Percentiles rank a stretch among this genome's conserved stretches.
Evolutionary conservation across 1,140 invertebrate genomes (phyloP).

Genomic region (Ceratina japonica): DNA sequence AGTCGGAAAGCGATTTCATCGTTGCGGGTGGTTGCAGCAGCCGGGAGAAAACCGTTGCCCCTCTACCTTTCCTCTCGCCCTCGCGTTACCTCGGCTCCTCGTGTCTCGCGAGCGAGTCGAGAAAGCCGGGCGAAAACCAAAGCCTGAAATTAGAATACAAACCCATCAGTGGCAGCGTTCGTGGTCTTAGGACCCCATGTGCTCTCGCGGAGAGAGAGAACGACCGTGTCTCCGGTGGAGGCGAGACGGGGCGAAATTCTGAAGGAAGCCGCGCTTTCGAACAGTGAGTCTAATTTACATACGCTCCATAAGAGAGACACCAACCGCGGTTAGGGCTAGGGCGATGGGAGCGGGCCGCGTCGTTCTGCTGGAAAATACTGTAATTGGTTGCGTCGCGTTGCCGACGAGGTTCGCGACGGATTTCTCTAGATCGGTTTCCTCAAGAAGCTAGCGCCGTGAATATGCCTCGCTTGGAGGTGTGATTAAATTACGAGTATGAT

Average conservation of each 20-base stretch:
- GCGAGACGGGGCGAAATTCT: conserved; percentile 43
- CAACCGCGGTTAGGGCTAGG: conserved; percentile 16
- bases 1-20: conserved; percentile 74
- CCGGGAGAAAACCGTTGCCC: conserved; percentile 64
- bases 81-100: conserved; percentile 35
- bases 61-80: background rate
- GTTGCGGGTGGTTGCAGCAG: conserved; percentile 57
- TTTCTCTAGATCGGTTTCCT: conserved; percentile 38
- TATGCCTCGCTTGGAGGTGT: background rate
- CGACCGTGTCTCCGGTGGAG: background rate
- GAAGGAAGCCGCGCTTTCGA: conserved; percentile 66
- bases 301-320: conserved; percentile 68
- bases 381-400: conserved; percentile 74
- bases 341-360: conserved; percentile 51
- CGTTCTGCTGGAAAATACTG: conserved; percentile 76
- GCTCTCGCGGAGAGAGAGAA: conserved; percentile 41
- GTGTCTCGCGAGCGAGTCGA: conserved; percentile 38
- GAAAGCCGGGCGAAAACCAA: conserved; percentile 70
- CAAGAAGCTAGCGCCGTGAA: background rate
- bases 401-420: conserved; percentile 60
- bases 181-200: conserved; percentile 70
- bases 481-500: background rate
- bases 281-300: conserved; percentile 74
- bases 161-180: conserved; percentile 65
- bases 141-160: conserved; percentile 77